phyloP scores from a whole-genome alignment of 2,113 vertebrate genomes.

The Semicossyphus pulcher region DNA sequence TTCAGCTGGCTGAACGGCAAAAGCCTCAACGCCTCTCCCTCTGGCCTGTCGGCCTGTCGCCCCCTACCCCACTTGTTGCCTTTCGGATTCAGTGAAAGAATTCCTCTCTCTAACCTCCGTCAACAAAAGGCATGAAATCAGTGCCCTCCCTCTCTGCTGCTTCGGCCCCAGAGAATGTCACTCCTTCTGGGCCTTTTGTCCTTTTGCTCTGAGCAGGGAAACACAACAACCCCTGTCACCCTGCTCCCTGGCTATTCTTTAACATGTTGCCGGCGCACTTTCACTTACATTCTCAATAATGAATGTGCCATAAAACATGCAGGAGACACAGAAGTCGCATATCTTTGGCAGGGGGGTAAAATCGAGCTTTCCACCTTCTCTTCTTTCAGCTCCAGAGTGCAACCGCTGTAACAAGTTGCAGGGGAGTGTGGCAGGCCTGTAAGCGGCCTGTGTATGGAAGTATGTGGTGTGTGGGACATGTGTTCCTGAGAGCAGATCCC shows the following conservation, averaged over 20 bases:
- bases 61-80: constrained; percentile 92
- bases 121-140: constrained; percentile 93
- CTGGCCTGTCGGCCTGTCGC: constrained; percentile 81
- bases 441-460: constrained; percentile 51
- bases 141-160: constrained; percentile 80
- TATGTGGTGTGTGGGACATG: constrained; percentile 62
- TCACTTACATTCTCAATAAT: constrained; percentile 73
- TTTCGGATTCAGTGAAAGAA: constrained; percentile 88
- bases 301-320: constrained; percentile 75
- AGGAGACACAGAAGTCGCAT: constrained; percentile 66
- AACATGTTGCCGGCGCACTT: constrained; percentile 73
- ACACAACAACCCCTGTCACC: constrained; percentile 68
- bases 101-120: constrained; percentile 85
- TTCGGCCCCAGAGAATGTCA: constrained; percentile 84
- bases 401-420: constrained; percentile 52
- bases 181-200: constrained; percentile 87
- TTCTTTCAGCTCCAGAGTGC: constrained; percentile 31
- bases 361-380: constrained; percentile 32
- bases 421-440: constrained; percentile 42
- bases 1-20: constrained; percentile 94
- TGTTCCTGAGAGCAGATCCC: constrained; percentile 58
- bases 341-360: constrained; percentile 52
- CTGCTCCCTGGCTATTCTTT: constrained; percentile 75
- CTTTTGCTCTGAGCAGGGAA: constrained; percentile 68
- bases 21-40: constrained; percentile 85